Evolutionary conservation across 2,113 vertebrate genomes (phyloP), one percentile per base, ranked within the genome.

Genomic region (Octodon degus): DNA sequence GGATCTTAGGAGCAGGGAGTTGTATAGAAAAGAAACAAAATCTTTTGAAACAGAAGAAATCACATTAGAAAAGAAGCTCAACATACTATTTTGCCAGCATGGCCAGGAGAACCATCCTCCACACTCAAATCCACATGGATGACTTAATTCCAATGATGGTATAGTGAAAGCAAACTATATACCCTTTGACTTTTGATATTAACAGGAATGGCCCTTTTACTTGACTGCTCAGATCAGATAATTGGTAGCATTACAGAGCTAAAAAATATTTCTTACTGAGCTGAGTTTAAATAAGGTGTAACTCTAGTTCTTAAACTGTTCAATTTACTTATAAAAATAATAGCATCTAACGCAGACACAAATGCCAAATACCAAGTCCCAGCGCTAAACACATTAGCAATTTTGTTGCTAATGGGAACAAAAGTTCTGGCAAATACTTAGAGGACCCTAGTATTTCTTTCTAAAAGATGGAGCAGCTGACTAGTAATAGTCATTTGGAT

Each of bases 271-370:
- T 91, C 4, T 50, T 43, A 81, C 4, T n/a, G 79, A 94, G 32
- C 86, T 25, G 53, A 72, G 34, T n/a, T 74, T 80, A 85, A 34
- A 84, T 67, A 55, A 83, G 50, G 24, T 85, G 7, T 30, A 40
- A 72, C 40, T 90, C 85, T 82, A 17, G 20, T 90, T 34, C 40
- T 50, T 79, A 68, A 95, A 65, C 34, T 93, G 30, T 5, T 77
- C 68, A 81, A n/a, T 63, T 88, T 68, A 55, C 53, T 89, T 90
- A 76, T 90, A 55, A n/a, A 82, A 88, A 93, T 8, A 76, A 53
- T 30, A 55, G 68, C 9, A 60, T 65, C 32, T 86, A 77, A 91
- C 63, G 53, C n/a, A 76, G 55, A 80, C 24, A 20, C 1, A 7
- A 27, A 7, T 40, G 65, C 55, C 84, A 88, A 24, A 10, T 40